These are phyloP conservation scores for Pluvianellus socialis DNA, from an alignment of 2,113 vertebrate genomes.

Conservation along the genomic window DNA sequence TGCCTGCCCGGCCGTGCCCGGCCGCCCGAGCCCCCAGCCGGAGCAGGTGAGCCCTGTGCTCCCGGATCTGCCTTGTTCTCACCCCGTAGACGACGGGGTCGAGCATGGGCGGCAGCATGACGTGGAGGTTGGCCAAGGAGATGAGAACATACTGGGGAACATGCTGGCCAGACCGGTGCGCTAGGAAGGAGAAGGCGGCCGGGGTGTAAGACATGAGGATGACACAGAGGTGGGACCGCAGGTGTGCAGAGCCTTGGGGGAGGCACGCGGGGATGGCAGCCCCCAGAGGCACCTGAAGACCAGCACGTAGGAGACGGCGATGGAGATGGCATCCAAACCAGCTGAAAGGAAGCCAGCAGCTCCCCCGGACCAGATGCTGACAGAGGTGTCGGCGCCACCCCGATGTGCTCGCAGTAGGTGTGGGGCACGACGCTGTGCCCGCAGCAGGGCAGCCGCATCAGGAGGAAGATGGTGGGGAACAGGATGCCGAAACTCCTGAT, in stretches of 20 bases:
- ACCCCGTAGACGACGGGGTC: background rate
- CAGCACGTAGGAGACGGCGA: slow-evolving; percentile 10
- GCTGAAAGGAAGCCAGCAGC: slow-evolving; percentile 18
- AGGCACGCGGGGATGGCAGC: background rate
- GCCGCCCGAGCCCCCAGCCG: fast-evolving
- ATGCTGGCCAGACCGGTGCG: fast-evolving
- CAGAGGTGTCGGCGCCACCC: background rate
- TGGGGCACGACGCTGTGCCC: background rate
- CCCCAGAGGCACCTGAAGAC: slow-evolving; percentile 12
- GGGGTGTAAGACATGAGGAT: slow-evolving; percentile 11
- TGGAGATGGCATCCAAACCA: slow-evolving; percentile 11
- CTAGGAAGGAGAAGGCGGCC: background rate
- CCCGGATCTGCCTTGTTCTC: background rate
- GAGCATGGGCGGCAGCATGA: background rate
- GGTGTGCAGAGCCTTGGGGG: slow-evolving; percentile 23
- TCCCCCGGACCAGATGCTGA: slow-evolving; percentile 14
- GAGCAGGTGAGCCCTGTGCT: background rate
- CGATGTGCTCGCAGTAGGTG: slow-evolving; percentile 55
- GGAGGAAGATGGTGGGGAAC: slow-evolving; percentile 25
- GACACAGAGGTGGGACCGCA: slow-evolving; percentile 39
- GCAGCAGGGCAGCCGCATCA: slow-evolving; percentile 31
- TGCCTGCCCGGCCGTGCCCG: background rate
- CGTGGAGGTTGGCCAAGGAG: background rate
- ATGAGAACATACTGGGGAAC: background rate
- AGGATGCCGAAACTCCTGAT: slow-evolving; percentile 17